Evolutionary conservation across 1,140 invertebrate species (phyloP).

Genomic region (Brachionus rotundiformis): DNA sequence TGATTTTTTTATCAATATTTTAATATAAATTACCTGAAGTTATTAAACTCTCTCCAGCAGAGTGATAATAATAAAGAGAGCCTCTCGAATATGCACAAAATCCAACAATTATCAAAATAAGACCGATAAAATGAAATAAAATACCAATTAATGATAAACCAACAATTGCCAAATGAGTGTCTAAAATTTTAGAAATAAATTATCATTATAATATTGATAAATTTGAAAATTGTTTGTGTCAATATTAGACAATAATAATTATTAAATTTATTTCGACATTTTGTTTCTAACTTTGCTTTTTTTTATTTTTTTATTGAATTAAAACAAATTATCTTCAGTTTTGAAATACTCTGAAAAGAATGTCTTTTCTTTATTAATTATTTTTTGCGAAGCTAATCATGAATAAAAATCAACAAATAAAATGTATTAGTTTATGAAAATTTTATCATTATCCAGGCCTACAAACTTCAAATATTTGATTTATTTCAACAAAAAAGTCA

Average conservation of each 20-base stretch:
- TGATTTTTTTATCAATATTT: background rate
- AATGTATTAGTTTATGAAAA: too few relatives aligned
- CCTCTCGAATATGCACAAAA: constrained; percentile 45
- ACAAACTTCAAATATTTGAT: background rate
- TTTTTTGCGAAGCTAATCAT: too few relatives aligned
- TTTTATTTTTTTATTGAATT: too few relatives aligned
- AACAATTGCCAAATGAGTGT: constrained; percentile 53
- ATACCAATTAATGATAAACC: constrained; percentile 52
- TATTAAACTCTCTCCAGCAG: constrained; percentile 53
- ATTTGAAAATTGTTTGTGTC: background rate
- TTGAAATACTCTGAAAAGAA: background rate
- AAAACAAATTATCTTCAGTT: too few relatives aligned
- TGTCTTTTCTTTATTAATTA: background rate
- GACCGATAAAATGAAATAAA: constrained; percentile 50
- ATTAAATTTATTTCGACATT: background rate
- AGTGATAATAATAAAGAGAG: constrained; percentile 55
- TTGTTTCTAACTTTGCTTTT: background rate
- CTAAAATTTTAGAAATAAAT: constrained; percentile 38
- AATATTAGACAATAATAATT: background rate
- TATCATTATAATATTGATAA: background rate
- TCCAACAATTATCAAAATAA: constrained; percentile 52
- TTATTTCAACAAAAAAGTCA: too few relatives aligned
- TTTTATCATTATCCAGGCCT: background rate
- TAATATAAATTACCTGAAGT: constrained; percentile 48
- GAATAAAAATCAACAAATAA: too few relatives aligned